A percentile compares a stretch with the other conserved stretches of the same genome.
These are phyloP conservation scores for Gymnocheta viridis DNA, from an alignment of 2,888 invertebrate genomes.

Conservation along the genomic window DNA sequence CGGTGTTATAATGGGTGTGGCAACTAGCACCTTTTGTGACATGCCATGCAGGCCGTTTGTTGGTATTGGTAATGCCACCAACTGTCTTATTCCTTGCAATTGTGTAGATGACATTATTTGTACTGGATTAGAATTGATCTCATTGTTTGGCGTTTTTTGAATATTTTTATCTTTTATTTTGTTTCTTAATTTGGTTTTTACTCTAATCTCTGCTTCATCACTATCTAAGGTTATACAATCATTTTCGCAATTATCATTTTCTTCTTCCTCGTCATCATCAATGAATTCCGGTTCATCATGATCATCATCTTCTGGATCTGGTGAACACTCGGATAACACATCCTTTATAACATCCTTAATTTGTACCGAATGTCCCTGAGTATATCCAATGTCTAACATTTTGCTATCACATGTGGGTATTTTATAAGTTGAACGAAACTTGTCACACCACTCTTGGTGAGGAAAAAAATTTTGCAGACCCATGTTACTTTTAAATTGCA, in stretches of 20 bases:
- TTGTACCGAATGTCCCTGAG: constrained; percentile 79
- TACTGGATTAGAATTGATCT: constrained; percentile 16
- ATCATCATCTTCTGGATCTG: constrained; percentile 65
- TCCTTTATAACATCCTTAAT: constrained; percentile 79
- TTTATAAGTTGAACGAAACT: constrained; percentile 77
- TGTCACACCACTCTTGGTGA: constrained; percentile 79
- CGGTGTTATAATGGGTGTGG: constrained; percentile 76
- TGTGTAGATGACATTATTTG: constrained; percentile 46
- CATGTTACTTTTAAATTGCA: constrained; percentile 80
- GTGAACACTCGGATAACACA: constrained; percentile 75
- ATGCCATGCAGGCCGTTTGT: constrained; percentile 69
- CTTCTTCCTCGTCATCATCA: constrained; percentile 48
- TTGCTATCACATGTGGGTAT: constrained; percentile 78
- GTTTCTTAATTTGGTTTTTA: constrained; percentile 1
- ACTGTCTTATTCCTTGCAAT: constrained; percentile 65
- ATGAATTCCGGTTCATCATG: constrained; percentile 48
- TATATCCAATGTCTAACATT: constrained; percentile 76
- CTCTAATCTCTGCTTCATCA: constrained; percentile 68
- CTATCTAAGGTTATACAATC: constrained; percentile 68
- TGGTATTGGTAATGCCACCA: constrained; percentile 71
- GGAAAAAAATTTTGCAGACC: constrained; percentile 79
- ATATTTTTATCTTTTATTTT: constrained; percentile 21
- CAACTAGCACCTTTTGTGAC: constrained; percentile 77
- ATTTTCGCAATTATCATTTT: constrained; percentile 47
- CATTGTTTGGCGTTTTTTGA: neutral